Evolutionary conservation across 2,797 vertebrate genomes (phyloP), one percentile per base, ranked within the genome.

Genomic region (Ctenopoma kingsleyae): DNA sequence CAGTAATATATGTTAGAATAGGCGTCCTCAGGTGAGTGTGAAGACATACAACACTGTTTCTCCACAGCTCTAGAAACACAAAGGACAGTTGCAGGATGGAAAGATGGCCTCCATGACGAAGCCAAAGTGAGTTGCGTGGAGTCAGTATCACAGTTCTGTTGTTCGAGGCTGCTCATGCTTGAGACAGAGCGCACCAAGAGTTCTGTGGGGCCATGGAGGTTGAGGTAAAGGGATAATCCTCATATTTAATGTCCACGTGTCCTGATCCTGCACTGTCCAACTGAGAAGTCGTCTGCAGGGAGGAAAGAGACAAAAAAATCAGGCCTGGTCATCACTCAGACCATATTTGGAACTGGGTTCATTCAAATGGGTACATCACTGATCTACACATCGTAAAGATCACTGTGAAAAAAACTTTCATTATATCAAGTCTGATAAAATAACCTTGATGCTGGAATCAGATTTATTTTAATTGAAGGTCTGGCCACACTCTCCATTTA

Each of bases 171-270:
- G 32, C 76, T 95, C 96, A 99, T 22, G 97, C 97, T 20, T 97
- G 94, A 0, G 97, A 96, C 85, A 99, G 88, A 0, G 97, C 94
- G 0, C 97, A 99, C 97, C 98, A 99, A 74, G 96, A 94, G 86
- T 95, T 94, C 71, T 97, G 97, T 0, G 95, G 86, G 38, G 93
- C 85, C 85, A 97, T 91, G 75, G 93, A 83, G 3, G 87, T 57
- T 0, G 95, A 80, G 0, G 95, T 92, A 81, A 97, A 97, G 40
- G 89, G 78, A 73, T 96, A 99, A 67, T 98, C 97, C 91, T 99
- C 98, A 0, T 96, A 99, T 86, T 98, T 99, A 89, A 99, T 96
- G 78, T 98, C 96, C 75, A 95, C 23, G 1, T 96, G 95, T 80
- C 90, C 58, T 1, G 95, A 30, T 2, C 80, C 88, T 60, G 95